Evolutionary conservation across 2,888 invertebrate genomes (phyloP).

Genomic region (Idaea aversata): DNA sequence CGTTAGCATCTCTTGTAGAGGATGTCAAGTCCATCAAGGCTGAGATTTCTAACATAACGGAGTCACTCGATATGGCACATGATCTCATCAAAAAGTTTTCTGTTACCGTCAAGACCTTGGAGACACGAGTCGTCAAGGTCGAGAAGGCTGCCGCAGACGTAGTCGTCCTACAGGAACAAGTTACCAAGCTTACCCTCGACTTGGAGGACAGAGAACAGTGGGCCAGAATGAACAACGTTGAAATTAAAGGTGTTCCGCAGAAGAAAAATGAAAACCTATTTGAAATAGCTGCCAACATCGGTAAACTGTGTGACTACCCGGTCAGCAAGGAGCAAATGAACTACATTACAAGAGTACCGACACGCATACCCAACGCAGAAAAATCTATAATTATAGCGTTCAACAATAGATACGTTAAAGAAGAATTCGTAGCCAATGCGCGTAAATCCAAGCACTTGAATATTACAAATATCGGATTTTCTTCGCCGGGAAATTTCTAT

Average conservation of each 20-base stretch:
- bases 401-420: neutral
- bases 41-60: neutral
- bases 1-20: neutral
- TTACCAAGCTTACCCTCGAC: neutral
- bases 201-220: no score
- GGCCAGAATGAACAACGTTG: neutral
- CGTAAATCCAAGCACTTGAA: slow-evolving; percentile 1
- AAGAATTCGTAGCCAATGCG: neutral
- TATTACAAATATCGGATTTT: slow-evolving; percentile 10
- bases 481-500: slow-evolving; percentile 12
- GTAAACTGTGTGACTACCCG: neutral
- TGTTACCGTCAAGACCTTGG: slow-evolving; percentile 1
- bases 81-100: neutral
- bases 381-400: slow-evolving; percentile 2
- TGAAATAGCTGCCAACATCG: neutral
- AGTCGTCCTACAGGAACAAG: neutral
- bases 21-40: slow-evolving; percentile 2
- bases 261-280: neutral
- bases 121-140: neutral
- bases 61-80: slow-evolving; percentile 3
- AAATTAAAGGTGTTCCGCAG: neutral
- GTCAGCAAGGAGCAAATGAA: neutral
- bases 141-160: slow-evolving; percentile 4
- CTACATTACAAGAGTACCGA: neutral
- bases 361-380: slow-evolving; percentile 5